Percentiles rank a stretch among this genome's conserved stretches.
Evolutionary conservation across 2,113 vertebrate genomes (phyloP).

Genomic region (Epinephelus cyanopodus): DNA sequence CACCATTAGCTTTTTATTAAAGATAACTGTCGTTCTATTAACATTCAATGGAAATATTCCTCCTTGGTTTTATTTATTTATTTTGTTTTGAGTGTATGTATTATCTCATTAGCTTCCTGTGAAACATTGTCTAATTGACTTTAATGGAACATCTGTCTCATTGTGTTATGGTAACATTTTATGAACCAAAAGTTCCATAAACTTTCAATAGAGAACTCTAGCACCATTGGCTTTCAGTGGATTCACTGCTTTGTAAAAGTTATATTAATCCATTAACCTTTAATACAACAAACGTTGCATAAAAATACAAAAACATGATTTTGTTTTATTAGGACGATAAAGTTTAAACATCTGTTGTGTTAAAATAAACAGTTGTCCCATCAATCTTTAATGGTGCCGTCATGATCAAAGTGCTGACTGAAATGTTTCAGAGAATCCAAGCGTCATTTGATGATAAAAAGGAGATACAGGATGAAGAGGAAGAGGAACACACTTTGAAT

Average conservation of each 20-base stretch:
- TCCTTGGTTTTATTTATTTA: background rate
- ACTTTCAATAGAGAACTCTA: background rate
- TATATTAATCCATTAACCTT: background rate
- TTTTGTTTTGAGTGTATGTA: background rate
- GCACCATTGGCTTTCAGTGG: background rate
- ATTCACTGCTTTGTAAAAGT: background rate
- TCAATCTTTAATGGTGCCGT: constrained; percentile 11
- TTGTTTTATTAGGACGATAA: background rate
- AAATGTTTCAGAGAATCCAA: constrained; percentile 24
- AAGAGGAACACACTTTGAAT: constrained; percentile 34
- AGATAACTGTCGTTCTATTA: background rate
- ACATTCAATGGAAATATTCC: constrained; percentile 2
- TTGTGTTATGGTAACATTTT: background rate
- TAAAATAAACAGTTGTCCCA: background rate
- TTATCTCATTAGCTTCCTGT: background rate
- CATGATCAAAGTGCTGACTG: background rate
- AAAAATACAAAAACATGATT: background rate
- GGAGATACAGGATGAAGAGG: background rate
- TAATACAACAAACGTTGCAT: background rate
- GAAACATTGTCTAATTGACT: background rate
- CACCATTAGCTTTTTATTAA: background rate
- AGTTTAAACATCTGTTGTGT: background rate
- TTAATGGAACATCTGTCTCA: background rate
- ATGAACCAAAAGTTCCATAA: background rate
- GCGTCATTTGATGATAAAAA: constrained; percentile 22